Evolutionary conservation across 2,113 vertebrate species (phyloP), one percentile per base, ranked within the genome.

Genomic region (Eulemur rufifrons): DNA sequence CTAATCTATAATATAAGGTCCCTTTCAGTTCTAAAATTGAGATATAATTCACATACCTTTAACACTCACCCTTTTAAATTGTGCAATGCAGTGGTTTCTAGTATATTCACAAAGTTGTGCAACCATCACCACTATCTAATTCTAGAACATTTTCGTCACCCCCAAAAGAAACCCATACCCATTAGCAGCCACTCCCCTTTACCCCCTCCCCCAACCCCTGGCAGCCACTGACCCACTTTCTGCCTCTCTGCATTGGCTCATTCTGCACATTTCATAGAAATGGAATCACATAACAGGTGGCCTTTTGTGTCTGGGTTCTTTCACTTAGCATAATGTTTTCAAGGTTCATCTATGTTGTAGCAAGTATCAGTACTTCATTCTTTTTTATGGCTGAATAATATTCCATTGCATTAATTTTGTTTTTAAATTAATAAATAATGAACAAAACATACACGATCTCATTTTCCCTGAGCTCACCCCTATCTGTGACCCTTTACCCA

Each of bases 101-200:
- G 17, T 77, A 8, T 18, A 77, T 77, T 82, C 82, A 69, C 50
- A 86, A 52, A 93, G 25, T 66, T 89, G 23, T 83, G 39, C 47
- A 82, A 85, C 27, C n/a, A 78, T 86, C 80, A 85, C 8, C 39
- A 61, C 61, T 81, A 59, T 84, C 39, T 89, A 73, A 69, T 77
- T 88, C 64, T 84, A 61, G 82, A 96, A 85, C 21, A 76, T 86
- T 84, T 80, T 96, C 18, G 34, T 74, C 56, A 81, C 63, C 27
- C n/a, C 59, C 8, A 25, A 74, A 89, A 18, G 34, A 86, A 96
- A 29, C 64, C 23, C 56, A 23, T 23, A 87, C 61, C 42, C 17
- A 15, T 45, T 76, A 78, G 45, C n/a, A 84, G 10, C 77, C 66
- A 77, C 27, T 88, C 42, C 4, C 29, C 27, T 1, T 47, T 39